Percentiles rank a stretch among this genome's conserved stretches.
Evolutionary conservation across 2,797 vertebrate species (phyloP).

Genomic region (Myoxocephalus aenaeus): DNA sequence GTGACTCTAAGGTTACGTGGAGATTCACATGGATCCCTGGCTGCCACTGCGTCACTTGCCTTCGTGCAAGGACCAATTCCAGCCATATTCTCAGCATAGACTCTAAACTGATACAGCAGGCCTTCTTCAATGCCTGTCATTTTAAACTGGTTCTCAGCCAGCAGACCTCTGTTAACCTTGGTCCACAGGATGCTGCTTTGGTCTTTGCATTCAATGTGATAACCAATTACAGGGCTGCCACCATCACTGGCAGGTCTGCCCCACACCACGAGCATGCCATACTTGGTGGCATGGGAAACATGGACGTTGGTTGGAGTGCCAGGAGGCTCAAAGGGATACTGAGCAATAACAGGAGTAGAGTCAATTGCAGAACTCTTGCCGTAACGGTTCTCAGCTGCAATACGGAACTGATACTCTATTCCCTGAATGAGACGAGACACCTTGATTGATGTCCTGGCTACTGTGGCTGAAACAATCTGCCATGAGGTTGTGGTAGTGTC

Average conservation of each 20-base stretch:
- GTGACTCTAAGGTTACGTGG: conserved; percentile 93
- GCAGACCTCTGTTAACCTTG: conserved; percentile 92
- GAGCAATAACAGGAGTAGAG: conserved; percentile 91
- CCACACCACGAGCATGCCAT: conserved; percentile 93
- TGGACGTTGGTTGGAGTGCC: conserved; percentile 90
- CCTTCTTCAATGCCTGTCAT: conserved; percentile 95
- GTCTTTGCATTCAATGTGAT: conserved; percentile 96
- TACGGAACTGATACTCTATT: conserved; percentile 97
- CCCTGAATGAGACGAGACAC: conserved; percentile 90
- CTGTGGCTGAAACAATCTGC: conserved; percentile 95
- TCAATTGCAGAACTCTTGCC: conserved; percentile 91
- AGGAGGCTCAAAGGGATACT: conserved; percentile 95
- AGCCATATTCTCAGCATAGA: conserved; percentile 95
- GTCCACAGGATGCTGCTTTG: conserved; percentile 96
- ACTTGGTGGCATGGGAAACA: conserved; percentile 91
- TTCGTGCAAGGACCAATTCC: conserved; percentile 95
- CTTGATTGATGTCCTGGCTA: conserved; percentile 97
- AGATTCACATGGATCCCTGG: conserved; percentile 96
- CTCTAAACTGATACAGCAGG: conserved; percentile 93
- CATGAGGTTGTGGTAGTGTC: conserved; percentile 95
- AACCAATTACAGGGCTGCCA: conserved; percentile 91
- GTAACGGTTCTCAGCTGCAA: conserved; percentile 97
- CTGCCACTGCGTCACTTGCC: conserved; percentile 91
- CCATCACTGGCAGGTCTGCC: conserved; percentile 93
- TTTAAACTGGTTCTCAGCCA: conserved; percentile 94